Evolutionary conservation across 2,888 invertebrate species (phyloP).

Genomic region (Apotomis betuletana): DNA sequence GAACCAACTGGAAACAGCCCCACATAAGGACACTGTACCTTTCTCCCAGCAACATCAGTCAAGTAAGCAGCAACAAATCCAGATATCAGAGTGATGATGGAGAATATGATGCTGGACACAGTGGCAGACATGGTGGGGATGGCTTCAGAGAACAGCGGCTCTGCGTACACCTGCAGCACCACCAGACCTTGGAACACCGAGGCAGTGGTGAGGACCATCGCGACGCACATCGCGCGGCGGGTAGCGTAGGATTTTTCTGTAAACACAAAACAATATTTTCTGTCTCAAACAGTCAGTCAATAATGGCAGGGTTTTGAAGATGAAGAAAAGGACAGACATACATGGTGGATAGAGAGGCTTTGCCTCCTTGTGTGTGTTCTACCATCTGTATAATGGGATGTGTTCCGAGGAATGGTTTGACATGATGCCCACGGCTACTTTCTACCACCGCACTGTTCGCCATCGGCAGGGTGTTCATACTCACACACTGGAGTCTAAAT

Average conservation of each 20-base stretch:
- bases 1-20: not conserved
- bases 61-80: constrained; percentile 2
- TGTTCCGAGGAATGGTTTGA: too few species aligned
- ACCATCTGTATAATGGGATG: too few species aligned
- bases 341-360: too few species aligned
- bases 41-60: constrained; percentile 11
- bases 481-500: too few species aligned
- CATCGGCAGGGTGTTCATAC: too few species aligned
- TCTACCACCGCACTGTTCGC: too few species aligned
- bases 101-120: constrained; percentile 49
- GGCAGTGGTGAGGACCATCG: constrained; percentile 1
- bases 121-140: constrained; percentile 50
- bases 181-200: constrained; percentile 51
- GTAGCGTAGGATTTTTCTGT: constrained; percentile 7
- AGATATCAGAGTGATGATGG: constrained; percentile 43
- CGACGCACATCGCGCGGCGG: not conserved
- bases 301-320: too few species aligned
- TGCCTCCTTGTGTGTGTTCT: too few species aligned
- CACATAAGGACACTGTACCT: not conserved
- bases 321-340: too few species aligned
- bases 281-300: not conserved
- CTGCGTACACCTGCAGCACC: constrained; percentile 51
- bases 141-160: constrained; percentile 49
- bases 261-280: not conserved
- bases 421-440: too few species aligned